Evolutionary conservation across 1,140 invertebrate genomes (phyloP).

Genomic region (Drosophila baimaii): DNA sequence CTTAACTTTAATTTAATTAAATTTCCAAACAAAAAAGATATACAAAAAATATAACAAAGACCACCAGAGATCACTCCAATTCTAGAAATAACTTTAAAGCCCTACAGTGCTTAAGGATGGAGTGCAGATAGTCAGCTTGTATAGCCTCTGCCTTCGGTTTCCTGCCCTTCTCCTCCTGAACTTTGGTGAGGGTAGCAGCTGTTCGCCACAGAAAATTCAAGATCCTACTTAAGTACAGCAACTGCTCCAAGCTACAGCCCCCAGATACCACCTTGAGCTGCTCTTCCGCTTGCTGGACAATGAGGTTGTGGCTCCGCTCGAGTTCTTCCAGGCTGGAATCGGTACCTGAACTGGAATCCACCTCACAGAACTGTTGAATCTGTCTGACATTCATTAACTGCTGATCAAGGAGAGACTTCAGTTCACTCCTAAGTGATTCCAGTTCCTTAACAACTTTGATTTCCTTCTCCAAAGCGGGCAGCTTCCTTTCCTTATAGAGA

Average conservation of each 20-base stretch:
- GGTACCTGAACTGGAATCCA: not conserved
- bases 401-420: not conserved
- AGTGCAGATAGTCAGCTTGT: not conserved
- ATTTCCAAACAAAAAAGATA: no score
- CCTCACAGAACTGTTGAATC: not conserved
- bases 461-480: not conserved
- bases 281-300: not conserved
- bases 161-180: not conserved
- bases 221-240: not conserved
- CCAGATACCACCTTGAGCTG: not conserved
- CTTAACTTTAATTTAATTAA: no score
- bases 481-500: not conserved
- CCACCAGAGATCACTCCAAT: no score
- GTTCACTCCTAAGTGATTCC: not conserved
- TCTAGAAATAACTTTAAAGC: not conserved
- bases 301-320: slow-evolving; percentile 1
- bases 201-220: not conserved
- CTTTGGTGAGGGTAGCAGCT: not conserved
- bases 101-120: not conserved
- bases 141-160: not conserved
- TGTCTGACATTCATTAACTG: not conserved
- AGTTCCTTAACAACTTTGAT: not conserved
- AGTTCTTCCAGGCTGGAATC: not conserved
- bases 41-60: no score
- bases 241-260: not conserved